Conservation (phyloP, 2,797 vertebrate species). For the Sebastes diploproa region DNA sequence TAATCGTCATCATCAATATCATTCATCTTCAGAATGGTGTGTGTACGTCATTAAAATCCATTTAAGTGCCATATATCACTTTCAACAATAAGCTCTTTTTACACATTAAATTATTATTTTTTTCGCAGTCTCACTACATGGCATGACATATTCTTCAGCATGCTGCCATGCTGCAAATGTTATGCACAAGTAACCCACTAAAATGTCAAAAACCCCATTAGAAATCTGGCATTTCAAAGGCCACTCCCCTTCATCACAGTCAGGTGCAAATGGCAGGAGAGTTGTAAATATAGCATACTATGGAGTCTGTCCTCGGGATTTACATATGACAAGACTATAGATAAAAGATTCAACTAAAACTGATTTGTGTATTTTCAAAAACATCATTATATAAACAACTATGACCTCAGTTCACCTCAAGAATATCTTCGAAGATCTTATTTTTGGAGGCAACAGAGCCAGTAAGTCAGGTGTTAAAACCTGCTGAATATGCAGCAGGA, state of each 20-base stretch:
- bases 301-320: not conserved
- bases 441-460: not conserved
- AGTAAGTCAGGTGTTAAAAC: not conserved
- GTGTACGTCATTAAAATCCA: not conserved
- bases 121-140: not conserved
- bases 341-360: not conserved
- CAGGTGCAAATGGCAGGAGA: slow-evolving; percentile 25
- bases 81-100: not conserved
- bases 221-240: slow-evolving; percentile 47
- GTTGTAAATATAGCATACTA: not conserved
- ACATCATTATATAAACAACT: not conserved
- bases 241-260: slow-evolving; percentile 12
- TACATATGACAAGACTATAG: not conserved
- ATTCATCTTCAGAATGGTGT: slow-evolving; percentile 1
- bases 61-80: not conserved
- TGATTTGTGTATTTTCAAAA: not conserved
- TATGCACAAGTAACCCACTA: not conserved
- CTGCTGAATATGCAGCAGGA: not conserved
- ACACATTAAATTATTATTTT: not conserved
- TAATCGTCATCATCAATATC: slow-evolving; percentile 12
- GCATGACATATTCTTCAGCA: not conserved
- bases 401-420: slow-evolving; percentile 10
- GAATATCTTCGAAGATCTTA: not conserved
- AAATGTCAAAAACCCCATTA: slow-evolving; percentile 46
- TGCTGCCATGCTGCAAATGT: not conserved